phyloP scores from a whole-genome alignment of 2,888 invertebrate species.

The Thalpophila matura region DNA sequence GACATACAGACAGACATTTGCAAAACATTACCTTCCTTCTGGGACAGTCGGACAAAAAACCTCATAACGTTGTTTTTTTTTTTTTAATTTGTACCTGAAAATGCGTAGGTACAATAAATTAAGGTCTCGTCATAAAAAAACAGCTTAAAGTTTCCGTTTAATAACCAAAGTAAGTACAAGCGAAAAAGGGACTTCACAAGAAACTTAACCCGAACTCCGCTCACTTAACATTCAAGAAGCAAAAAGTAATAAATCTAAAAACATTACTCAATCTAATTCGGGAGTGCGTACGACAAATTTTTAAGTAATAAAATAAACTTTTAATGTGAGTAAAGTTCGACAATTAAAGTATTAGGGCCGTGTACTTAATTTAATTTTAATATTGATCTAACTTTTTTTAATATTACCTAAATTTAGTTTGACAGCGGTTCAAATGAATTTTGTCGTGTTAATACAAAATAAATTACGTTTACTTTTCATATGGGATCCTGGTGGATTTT shows the following conservation, averaged over 20 bases:
- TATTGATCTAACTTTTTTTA: neutral
- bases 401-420: neutral
- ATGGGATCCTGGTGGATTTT: too few species aligned
- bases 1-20: too few species aligned
- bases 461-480: too few species aligned
- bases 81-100: neutral
- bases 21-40: too few species aligned
- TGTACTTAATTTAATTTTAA: conserved; percentile 33
- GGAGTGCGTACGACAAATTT: conserved; percentile 35
- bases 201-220: conserved; percentile 14
- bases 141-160: conserved; percentile 4
- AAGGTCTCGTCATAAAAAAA: neutral
- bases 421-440: neutral
- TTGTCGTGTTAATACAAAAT: too few species aligned
- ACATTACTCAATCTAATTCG: conserved; percentile 34
- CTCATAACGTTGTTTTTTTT: too few species aligned
- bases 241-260: conserved; percentile 54
- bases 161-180: conserved; percentile 14
- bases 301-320: conserved; percentile 47
- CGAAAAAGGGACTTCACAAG: conserved; percentile 10
- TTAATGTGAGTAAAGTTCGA: conserved; percentile 27
- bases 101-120: conserved; percentile 22
- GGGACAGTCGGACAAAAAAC: too few species aligned
- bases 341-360: neutral
- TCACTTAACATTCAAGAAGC: conserved; percentile 42